Base-by-base conservation (phyloP, 2,113 vertebrate species). In the Raja brachyura region DNA sequence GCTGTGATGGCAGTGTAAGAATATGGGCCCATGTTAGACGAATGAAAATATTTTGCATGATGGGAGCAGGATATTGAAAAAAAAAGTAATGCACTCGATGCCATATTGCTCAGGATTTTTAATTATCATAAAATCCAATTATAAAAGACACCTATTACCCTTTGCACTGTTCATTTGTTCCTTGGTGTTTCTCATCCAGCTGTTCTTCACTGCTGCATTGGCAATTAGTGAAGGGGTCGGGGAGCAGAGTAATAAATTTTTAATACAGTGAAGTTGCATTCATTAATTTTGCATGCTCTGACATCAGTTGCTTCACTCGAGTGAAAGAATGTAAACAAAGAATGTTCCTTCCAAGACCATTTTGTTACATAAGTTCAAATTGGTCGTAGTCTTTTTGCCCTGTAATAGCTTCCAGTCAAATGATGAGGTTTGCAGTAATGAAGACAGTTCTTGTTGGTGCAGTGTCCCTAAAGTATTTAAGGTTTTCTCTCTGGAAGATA, bases 261-360 rank as follows among this genome's bases (percentile, higher is more conserved):
- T 88, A 31, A 88, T 63, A 88, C 59, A 88, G n/a, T 22, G 4
- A 88, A 31, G 83, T 31, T 63, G 83, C n/a, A 88, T n/a, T 63
- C 59, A 66, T 63, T 66, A 66, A 88, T 88, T 88, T 88, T 88
- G 83, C n/a, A 63, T 88, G 83, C 31, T 66, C 83, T 66, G 25
- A 63, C 59, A 88, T 63, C 28, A 18, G 83, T 88, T 18, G 59
- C 59, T 88, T 61, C 59, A 88, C 83, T 88, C 59, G 16, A 31
- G 83, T 31, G 59, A 18, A 61, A 88, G 61, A 63, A 88, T 66
- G 59, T 88, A 88, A 88, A 88, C 59, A 88, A 88, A 63, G 59
- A 66, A 31, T 31, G 28, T n/a, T 13, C 83, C 59, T 63, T 31
- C 59, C 0, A 31, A 63, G 59, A 63, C 59, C 59, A 88, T 88